These are phyloP conservation scores for Biston stratarius DNA, from an alignment of 2,888 invertebrate genomes.

Conservation along the genomic window DNA sequence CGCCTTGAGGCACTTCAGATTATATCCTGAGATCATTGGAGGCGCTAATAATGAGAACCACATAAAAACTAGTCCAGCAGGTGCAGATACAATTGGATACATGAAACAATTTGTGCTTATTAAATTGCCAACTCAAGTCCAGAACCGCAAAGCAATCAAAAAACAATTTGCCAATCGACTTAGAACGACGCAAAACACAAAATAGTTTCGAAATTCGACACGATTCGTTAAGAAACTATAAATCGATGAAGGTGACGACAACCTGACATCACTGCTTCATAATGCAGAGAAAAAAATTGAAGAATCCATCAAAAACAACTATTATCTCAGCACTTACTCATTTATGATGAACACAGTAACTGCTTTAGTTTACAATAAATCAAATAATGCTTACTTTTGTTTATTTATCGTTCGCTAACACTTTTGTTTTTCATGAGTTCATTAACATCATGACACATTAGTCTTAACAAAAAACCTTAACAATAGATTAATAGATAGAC, in stretches of 20 bases:
- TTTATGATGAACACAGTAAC: slow-evolving; percentile 48
- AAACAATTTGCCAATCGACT: slow-evolving; percentile 40
- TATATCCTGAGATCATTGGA: slow-evolving; percentile 58
- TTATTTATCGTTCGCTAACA: slow-evolving; percentile 10
- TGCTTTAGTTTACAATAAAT: slow-evolving; percentile 39
- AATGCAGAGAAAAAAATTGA: slow-evolving; percentile 50
- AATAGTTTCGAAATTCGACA: slow-evolving; percentile 38
- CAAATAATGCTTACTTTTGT: slow-evolving; percentile 7
- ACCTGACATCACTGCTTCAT: slow-evolving; percentile 57
- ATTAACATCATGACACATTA: slow-evolving; percentile 12
- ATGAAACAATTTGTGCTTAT: slow-evolving; percentile 49
- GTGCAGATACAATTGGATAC: slow-evolving; percentile 58
- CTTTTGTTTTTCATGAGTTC: slow-evolving; percentile 17
- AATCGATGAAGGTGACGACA: slow-evolving; percentile 50
- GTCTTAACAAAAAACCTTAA: slow-evolving; percentile 15
- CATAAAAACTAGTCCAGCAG: slow-evolving; percentile 63
- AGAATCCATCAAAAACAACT: slow-evolving; percentile 55
- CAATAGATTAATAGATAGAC: slow-evolving; percentile 17
- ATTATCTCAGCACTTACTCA: slow-evolving; percentile 62
- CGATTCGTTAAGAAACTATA: slow-evolving; percentile 40
- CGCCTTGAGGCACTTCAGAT: slow-evolving; percentile 54
- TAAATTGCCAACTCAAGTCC: slow-evolving; percentile 38
- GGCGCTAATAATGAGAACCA: slow-evolving; percentile 59
- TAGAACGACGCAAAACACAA: slow-evolving; percentile 39
- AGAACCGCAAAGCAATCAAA: slow-evolving; percentile 41